Percentiles rank a stretch among this genome's conserved stretches.
These are phyloP conservation scores for Laticauda colubrina DNA, from an alignment of 2,113 vertebrate species.

Conservation along the genomic window DNA sequence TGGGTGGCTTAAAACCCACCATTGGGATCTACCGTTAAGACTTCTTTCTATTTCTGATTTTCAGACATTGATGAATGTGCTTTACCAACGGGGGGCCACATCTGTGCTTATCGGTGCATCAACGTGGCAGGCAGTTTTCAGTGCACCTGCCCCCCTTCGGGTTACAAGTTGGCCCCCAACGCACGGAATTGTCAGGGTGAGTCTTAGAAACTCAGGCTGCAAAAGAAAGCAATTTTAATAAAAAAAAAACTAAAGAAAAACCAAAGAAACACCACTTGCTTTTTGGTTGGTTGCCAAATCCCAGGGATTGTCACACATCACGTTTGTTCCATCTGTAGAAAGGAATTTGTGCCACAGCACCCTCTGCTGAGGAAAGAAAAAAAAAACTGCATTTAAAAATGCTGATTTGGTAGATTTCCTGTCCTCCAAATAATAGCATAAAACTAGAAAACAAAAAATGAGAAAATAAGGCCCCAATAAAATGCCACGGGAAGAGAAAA, in stretches of 20 bases:
- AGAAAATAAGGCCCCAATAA: neutral
- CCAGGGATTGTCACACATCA: neutral
- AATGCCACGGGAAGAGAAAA: neutral
- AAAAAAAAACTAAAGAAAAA: too few relatives aligned
- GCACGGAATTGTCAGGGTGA: slow-evolving; percentile 95
- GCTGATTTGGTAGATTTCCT: neutral
- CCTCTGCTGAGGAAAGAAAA: neutral
- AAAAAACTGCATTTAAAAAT: neutral
- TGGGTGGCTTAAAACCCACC: neutral
- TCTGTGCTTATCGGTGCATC: slow-evolving; percentile 88
- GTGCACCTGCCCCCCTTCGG: slow-evolving; percentile 83
- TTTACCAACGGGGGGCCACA: slow-evolving; percentile 92
- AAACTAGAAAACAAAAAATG: neutral
- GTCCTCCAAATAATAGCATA: neutral
- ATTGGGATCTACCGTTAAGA: neutral
- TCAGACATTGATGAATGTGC: slow-evolving; percentile 97
- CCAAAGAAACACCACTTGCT: neutral
- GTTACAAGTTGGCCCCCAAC: slow-evolving; percentile 86
- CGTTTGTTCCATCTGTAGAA: neutral
- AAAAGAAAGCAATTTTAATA: neutral
- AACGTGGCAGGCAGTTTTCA: slow-evolving; percentile 92
- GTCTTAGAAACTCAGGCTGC: neutral
- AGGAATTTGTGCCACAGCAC: neutral
- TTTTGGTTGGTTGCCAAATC: neutral
- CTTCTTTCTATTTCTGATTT: neutral